Evolutionary conservation across 2,888 invertebrate species (phyloP), one percentile per base, ranked within the genome.

Genomic region (Drosophila maculinotata): DNA sequence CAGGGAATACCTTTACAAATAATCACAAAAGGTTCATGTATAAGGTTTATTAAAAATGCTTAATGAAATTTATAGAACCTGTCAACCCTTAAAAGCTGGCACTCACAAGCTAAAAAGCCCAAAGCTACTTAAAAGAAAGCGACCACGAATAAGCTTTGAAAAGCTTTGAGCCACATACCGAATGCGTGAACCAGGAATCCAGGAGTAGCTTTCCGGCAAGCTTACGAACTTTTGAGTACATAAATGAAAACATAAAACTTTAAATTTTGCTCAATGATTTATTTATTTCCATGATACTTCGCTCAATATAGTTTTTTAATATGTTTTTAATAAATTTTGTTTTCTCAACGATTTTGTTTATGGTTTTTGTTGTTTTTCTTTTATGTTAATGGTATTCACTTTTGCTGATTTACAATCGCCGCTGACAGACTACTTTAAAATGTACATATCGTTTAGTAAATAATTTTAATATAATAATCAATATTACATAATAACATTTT

Each of bases 201-300:
- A 7, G 1, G 5, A 25, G 3, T 7, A 31, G 35, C 42, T 23
- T 30, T 7, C 20, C 9, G n/a, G 5, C 7, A 10, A 17, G 36
- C n/a, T 20, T 20, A n/a, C 9, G 1, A 5, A 3, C 2, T 23
- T 0, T 25, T 59, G 23, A 67, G n/a, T n/a, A n/a, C n/a, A n/a
- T n/a, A n/a, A n/a, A n/a, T n/a, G n/a, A n/a, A n/a, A n/a, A n/a
- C n/a, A n/a, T n/a, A n/a, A n/a, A n/a, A n/a, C n/a, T n/a, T n/a
- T n/a, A n/a, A 76, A 69, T 78, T 60, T 84, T 81, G 71, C 69
- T 71, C 87, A 87, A 81, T 87, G 87, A 78, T 84, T 87, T 80
- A 77, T 84, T 68, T 81, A 84, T 87, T 81, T 87, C 56, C 85
- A 81, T 84, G 87, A 78, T 81, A 79, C 78, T 84, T 82, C 79